Evolutionary conservation across 2,888 invertebrate genomes (phyloP).

Genomic region (Scaptomyza reducta): DNA sequence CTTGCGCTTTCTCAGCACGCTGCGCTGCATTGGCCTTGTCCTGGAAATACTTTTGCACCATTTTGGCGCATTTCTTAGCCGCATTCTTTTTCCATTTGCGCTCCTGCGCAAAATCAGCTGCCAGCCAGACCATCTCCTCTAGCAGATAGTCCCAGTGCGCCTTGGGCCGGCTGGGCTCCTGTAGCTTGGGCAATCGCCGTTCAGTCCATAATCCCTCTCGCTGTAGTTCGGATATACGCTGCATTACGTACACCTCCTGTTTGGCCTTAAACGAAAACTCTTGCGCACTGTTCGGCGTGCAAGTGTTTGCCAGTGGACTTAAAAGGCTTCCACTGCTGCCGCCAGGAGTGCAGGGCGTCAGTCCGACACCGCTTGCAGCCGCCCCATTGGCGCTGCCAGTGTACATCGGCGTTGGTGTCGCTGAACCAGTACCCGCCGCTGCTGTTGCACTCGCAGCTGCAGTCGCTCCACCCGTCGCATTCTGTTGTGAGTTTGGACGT

Average conservation of each 20-base stretch:
- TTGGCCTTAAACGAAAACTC: slow-evolving; percentile 93
- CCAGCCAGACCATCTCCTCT: slow-evolving; percentile 99
- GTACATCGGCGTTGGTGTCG: slow-evolving; percentile 46
- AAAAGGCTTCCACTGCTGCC: slow-evolving; percentile 65
- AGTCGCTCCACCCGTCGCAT: slow-evolving; percentile 46
- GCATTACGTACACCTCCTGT: slow-evolving; percentile 96
- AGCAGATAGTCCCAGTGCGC: slow-evolving; percentile 99
- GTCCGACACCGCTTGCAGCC: slow-evolving; percentile 26
- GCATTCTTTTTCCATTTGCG: slow-evolving; percentile 98
- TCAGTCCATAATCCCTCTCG: slow-evolving; percentile 98
- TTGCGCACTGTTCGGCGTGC: slow-evolving; percentile 72
- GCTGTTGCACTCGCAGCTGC: slow-evolving; percentile 28
- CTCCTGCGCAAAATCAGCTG: slow-evolving; percentile 98
- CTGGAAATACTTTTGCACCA: slow-evolving; percentile 96
- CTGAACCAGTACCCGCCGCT: slow-evolving; percentile 17
- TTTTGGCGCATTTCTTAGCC: slow-evolving; percentile 95
- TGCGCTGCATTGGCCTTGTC: slow-evolving; percentile 95
- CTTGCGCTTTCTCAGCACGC: slow-evolving; percentile 96
- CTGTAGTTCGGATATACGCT: slow-evolving; percentile 95
- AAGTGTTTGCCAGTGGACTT: slow-evolving; percentile 71
- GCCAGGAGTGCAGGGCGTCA: slow-evolving; percentile 58
- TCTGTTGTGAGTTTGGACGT: slow-evolving; percentile 62
- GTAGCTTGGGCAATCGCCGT: slow-evolving; percentile 94
- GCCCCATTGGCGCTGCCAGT: slow-evolving; percentile 40
- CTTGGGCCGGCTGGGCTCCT: slow-evolving; percentile 95